phyloP scores from a whole-genome alignment of 2,797 vertebrate genomes.

The Thunnus albacares region DNA sequence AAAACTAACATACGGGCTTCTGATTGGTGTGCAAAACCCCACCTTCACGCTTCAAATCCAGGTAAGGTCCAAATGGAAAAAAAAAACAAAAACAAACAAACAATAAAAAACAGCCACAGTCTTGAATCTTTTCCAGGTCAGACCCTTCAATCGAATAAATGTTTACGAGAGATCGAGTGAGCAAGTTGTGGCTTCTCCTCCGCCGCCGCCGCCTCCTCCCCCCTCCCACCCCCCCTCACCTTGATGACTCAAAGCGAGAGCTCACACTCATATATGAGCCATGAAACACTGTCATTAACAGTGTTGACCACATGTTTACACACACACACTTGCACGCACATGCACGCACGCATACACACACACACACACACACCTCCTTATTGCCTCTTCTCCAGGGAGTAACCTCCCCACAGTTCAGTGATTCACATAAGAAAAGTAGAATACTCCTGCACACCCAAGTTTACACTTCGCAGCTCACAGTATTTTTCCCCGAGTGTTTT shows the following conservation, averaged over 20 bases:
- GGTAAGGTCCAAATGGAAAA: conserved; percentile 38
- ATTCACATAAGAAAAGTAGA: conserved; percentile 54
- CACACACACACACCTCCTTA: conserved; percentile 43
- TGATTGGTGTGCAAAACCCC: conserved; percentile 55
- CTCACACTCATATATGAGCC: conserved; percentile 11
- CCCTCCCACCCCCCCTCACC: not conserved
- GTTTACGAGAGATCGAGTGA: not conserved
- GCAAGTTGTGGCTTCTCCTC: conserved; percentile 38
- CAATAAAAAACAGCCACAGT: conserved; percentile 7
- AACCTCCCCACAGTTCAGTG: conserved; percentile 59
- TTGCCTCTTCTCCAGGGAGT: conserved; percentile 58
- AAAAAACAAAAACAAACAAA: conserved; percentile 1
- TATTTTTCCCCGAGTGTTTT: not conserved
- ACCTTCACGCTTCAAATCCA: conserved; percentile 58
- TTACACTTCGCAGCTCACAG: conserved; percentile 5
- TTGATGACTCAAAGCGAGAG: conserved; percentile 7
- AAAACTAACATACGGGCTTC: conserved; percentile 37
- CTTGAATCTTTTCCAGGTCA: conserved; percentile 36
- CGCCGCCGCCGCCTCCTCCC: not conserved
- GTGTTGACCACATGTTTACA: conserved; percentile 3
- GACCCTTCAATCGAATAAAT: conserved; percentile 23
- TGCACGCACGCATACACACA: conserved; percentile 7
- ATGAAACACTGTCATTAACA: conserved; percentile 39
- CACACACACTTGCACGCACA: conserved; percentile 1
- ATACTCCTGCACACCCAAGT: conserved; percentile 59